These are phyloP conservation scores for Cotesia chilonis DNA, from an alignment of 1,140 invertebrate genomes.

Conservation along the genomic window DNA sequence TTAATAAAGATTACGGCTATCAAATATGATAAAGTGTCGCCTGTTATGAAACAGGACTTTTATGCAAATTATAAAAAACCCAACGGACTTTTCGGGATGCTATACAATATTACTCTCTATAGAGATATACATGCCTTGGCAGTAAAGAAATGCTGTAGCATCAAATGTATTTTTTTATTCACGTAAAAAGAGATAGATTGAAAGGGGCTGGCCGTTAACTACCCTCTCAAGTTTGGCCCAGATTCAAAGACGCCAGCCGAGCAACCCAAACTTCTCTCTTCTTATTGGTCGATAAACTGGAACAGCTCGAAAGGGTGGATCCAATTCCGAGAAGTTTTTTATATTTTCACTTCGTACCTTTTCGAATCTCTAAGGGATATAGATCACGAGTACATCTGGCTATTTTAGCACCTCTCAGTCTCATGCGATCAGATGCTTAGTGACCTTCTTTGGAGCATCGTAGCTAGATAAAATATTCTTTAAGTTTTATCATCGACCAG, in stretches of 20 bases:
- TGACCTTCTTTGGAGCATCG: too few species aligned
- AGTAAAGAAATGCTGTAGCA: not conserved
- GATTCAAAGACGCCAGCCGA: constrained; percentile 40
- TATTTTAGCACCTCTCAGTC: constrained; percentile 7
- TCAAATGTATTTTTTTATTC: constrained; percentile 5
- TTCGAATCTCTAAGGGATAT: constrained; percentile 12
- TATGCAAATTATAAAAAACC: too few species aligned
- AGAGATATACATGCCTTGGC: not conserved
- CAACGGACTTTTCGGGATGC: too few species aligned
- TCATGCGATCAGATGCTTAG: too few species aligned
- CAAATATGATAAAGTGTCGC: too few species aligned
- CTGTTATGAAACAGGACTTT: too few species aligned
- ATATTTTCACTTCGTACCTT: constrained; percentile 1
- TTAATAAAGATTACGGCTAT: too few species aligned
- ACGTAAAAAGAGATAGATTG: not conserved
- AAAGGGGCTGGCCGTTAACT: constrained; percentile 43
- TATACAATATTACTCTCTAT: too few species aligned
- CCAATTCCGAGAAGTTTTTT: constrained; percentile 33
- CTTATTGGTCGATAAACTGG: constrained; percentile 56
- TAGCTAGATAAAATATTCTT: too few species aligned
- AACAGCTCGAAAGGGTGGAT: constrained; percentile 52
- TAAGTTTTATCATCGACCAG: too few species aligned
- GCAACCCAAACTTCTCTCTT: constrained; percentile 23
- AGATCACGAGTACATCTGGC: constrained; percentile 30
- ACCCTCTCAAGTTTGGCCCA: constrained; percentile 45